phyloP scores from a whole-genome alignment of 2,113 vertebrate species.

The Hypomesus transpacificus region DNA sequence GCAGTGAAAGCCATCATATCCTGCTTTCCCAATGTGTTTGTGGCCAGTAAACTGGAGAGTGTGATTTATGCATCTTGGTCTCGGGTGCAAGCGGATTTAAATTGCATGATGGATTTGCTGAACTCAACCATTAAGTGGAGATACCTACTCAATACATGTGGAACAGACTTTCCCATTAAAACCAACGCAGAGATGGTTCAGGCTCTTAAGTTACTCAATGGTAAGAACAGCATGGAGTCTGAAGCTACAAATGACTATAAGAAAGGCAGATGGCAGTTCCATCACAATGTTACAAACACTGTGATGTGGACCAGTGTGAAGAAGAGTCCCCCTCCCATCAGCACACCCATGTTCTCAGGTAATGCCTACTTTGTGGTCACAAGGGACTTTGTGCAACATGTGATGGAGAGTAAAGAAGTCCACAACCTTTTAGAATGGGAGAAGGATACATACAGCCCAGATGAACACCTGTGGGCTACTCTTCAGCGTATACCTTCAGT shows the following conservation, averaged over 20 bases:
- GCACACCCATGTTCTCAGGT: conserved; percentile 78
- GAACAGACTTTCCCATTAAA: conserved; percentile 91
- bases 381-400: conserved; percentile 76
- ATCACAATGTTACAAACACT: conserved; percentile 45
- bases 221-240: conserved; percentile 84
- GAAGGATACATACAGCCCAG: conserved; percentile 89
- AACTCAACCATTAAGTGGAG: conserved; percentile 73
- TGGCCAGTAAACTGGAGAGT: conserved; percentile 74
- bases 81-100: conserved; percentile 88
- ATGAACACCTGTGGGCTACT: conserved; percentile 92
- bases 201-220: conserved; percentile 72
- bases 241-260: conserved; percentile 68
- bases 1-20: conserved; percentile 75
- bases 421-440: conserved; percentile 79
- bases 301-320: conserved; percentile 38
- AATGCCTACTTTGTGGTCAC: conserved; percentile 82
- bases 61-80: conserved; percentile 89
- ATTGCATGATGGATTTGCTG: conserved; percentile 88
- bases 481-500: conserved; percentile 78
- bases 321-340: conserved; percentile 74
- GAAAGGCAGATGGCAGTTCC: conserved; percentile 75
- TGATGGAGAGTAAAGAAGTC: conserved; percentile 62
- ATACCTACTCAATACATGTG: conserved; percentile 89
- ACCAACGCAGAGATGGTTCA: conserved; percentile 84
- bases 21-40: conserved; percentile 88